Evolutionary conservation across 2,797 vertebrate species (phyloP), one percentile per base, ranked within the genome.

Genomic region (Melanotaenia pygmaea): DNA sequence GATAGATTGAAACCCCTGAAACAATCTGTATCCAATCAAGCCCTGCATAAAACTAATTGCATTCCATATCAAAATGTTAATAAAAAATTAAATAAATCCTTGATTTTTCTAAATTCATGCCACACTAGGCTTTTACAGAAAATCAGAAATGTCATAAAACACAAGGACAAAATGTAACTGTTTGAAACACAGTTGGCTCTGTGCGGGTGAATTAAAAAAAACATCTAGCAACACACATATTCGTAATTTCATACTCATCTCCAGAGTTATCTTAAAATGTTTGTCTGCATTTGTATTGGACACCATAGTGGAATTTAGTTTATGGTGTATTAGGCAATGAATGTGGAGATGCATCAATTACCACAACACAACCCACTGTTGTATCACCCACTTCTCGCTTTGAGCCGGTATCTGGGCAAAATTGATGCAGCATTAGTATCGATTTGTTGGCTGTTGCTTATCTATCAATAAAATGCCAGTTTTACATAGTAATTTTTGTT

Each of bases 401-500:
- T 45, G 43, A 4, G 43, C 16, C 18, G 43, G 14, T 6, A 16
- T 16, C 40, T 43, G 13, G 13, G 5, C 13, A 43, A 43, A 43
- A 16, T 1, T 14, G 30, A 43, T 43, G 14, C 40, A 43, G 40
- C 13, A 16, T 43, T 43, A 30, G 30, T 30, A 30, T 30, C 30
- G 30, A 30, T 43, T 14, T 43, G 40, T 16, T 43, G 40, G 40
- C 1, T 43, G 40, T 14, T 43, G 13, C 2, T 43, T 14, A 1
- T 14, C 5, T 43, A 14, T 14, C 13, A 16, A 16, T 14, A 14
- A 43, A 20, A 72, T 38, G 83, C 59, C 73, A 59, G 51, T 75
- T 70, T 76, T 70, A 32, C 63, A 74, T 26, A 84, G 65, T 60
- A 60, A 80, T 78, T 80, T 72, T 38, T 63, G 35, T 37, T 37